Evolutionary conservation across 2,888 invertebrate genomes (phyloP).

Genomic region (Rotaria magnacalcarata): DNA sequence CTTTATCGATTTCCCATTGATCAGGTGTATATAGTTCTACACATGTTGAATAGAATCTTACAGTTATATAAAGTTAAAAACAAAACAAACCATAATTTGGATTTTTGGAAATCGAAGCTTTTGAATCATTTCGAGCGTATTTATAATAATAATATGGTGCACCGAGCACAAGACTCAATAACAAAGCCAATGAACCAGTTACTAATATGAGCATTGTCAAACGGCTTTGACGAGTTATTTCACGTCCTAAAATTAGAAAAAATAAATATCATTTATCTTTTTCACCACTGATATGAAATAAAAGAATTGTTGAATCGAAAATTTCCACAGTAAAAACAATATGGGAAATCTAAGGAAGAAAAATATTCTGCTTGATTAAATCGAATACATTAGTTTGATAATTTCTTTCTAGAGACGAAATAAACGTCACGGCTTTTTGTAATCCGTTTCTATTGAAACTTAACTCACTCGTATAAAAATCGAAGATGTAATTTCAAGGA

Average conservation of each 20-base stretch:
- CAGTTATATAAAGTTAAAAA: background rate
- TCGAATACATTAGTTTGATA: too few species aligned
- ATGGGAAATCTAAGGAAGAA: too few species aligned
- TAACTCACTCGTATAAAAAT: too few species aligned
- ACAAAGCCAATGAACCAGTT: background rate
- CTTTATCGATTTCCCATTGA: constrained; percentile 43
- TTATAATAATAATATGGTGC: constrained; percentile 15
- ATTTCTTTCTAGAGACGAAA: too few species aligned
- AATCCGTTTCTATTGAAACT: too few species aligned
- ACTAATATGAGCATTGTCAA: background rate
- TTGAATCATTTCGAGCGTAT: background rate
- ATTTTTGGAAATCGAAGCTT: constrained; percentile 5
- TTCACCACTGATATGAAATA: too few species aligned
- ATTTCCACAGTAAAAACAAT: too few species aligned
- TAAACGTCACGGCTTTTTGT: too few species aligned
- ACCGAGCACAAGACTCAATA: background rate
- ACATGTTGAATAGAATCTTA: background rate
- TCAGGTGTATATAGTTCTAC: constrained; percentile 36
- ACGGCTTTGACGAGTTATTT: background rate
- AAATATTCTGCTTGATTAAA: too few species aligned
- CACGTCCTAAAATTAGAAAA: background rate
- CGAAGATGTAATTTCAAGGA: too few species aligned
- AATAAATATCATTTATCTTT: too few species aligned
- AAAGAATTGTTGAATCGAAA: too few species aligned
- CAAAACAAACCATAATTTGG: constrained; percentile 12